Base-by-base conservation (phyloP, 2,888 invertebrate genomes). In the Halictus ligatus region DNA sequence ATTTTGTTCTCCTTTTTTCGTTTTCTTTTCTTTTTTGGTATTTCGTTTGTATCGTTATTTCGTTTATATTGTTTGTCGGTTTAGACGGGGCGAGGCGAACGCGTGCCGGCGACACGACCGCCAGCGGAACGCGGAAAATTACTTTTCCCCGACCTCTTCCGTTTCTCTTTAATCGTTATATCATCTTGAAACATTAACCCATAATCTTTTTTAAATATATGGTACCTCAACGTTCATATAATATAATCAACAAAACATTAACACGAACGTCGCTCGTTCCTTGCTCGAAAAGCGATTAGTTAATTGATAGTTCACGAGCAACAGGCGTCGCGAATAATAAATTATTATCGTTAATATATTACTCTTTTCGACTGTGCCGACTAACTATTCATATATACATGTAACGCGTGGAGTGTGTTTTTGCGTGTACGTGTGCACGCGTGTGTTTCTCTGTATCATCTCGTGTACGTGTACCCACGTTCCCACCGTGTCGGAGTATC, bases 181-280 rank as follows among this genome's bases (percentile, higher is more conserved):
- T 71, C 71, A 43, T 71, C 43, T 71, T 71, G 77, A 90, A 93
- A 92, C 91, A 89, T 88, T 91, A 91, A 90, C 88, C 87, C 90
- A 91, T 92, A 91, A 91, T 92, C 88, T 88, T 90, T 90, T 69
- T 84, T 89, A 91, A 91, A 89, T 90, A 86, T 87, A 91, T 64
- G 89, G 90, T 90, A 88, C 89, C 90, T 91, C 90, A 92, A 94
- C 93, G 91, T 92, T 92, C 90, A 89, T 92, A 92, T 91, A 92
- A 92, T 92, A 93, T 92, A 92, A 87, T 93, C 92, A 94, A 94
- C 93, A 92, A 92, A 94, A 94, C 89, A 89, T 92, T 91, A 93
- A 94, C 93, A 92, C 92, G 90, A 91, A 90, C 91, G 90, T 75
- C 85, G 89, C 83, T 88, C 87, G 78, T 76, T 81, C 78, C 75